Base-by-base conservation (phyloP, 2,797 vertebrate genomes). In the Labeo calbasu region DNA sequence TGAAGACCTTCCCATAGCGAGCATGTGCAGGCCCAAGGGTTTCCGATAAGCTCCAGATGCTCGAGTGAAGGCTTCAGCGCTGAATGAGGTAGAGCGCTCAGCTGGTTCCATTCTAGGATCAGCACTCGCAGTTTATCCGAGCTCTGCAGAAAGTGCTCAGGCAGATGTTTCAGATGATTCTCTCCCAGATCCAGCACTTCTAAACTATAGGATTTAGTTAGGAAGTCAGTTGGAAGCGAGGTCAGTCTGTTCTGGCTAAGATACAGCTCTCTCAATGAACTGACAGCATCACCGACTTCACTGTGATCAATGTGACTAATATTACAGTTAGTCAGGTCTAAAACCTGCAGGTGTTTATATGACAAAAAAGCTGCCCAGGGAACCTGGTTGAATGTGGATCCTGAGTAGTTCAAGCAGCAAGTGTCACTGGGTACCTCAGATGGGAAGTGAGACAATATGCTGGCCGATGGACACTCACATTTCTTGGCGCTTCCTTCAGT, bases 401-500 rank as follows among this genome's bases (percentile, higher is more conserved):
- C 93, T 2, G 95, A 96, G 91, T 92, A 95, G 91, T 97, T 98
- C 89, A 97, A 87, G 90, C 97, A 98, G 81, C 96, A 97, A 80
- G 77, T 88, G 77, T 92, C 91, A 0, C 87, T 65, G 2, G 91
- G 85, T 0, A 94, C 83, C 77, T 70, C 75, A 0, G 90, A 90
- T 61, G 88, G 93, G 88, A 96, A 94, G 78, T 83, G 87, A 75
- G 92, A 79, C 89, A 93, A 90, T 89, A 93, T 48, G 68, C 89
- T 90, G 85, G 91, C 91, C 21, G 82, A n/a, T 0, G 93, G 93
- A 91, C 97, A 98, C 84, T 88, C 88, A 79, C 96, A 98, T 40
- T 86, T 86, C 1, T 72, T 80, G 0, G 15, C 84, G 1, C 76
- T 86, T 1, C 86, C 78, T 6, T 85, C 88, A 32, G 87, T 88